These are phyloP conservation scores for Bungarus multicinctus DNA, from an alignment of 2,113 vertebrate genomes.

Conservation along the genomic window DNA sequence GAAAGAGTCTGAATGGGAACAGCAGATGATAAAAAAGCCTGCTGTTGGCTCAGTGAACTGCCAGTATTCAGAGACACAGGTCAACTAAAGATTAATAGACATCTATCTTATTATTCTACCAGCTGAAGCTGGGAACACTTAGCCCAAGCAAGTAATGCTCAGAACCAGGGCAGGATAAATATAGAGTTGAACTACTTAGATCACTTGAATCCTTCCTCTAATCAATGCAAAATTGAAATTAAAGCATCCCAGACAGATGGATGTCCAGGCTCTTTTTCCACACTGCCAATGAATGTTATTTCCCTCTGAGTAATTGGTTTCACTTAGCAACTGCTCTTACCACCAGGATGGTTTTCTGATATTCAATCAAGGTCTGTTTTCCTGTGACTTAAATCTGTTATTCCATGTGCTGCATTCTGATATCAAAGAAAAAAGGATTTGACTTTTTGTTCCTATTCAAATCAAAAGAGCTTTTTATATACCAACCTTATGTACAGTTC, in stretches of 20 bases:
- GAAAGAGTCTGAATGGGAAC: background rate
- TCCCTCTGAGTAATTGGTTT: background rate
- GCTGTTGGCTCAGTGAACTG: background rate
- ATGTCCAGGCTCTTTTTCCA: background rate
- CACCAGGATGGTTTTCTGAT: background rate
- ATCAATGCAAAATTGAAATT: background rate
- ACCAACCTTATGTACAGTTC: background rate
- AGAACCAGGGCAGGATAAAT: background rate
- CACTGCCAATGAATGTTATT: background rate
- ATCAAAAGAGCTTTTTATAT: background rate
- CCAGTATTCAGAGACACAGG: background rate
- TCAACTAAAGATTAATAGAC: background rate
- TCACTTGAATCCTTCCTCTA: background rate
- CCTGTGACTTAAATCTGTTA: background rate
- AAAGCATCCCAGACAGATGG: background rate
- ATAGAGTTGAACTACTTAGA: background rate
- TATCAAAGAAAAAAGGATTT: background rate
- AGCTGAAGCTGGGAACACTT: background rate
- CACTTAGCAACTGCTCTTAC: background rate
- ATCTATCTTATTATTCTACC: background rate
- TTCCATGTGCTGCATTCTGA: background rate
- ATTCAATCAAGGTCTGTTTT: background rate
- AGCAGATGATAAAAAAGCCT: slow-evolving; percentile 1
- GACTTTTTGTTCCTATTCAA: background rate
- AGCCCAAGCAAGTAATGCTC: background rate